A percentile compares a stretch with the other conserved stretches of the same genome.
These are phyloP conservation scores for Hetaerina titia DNA, from an alignment of 2,888 invertebrate species.

Conservation along the genomic window DNA sequence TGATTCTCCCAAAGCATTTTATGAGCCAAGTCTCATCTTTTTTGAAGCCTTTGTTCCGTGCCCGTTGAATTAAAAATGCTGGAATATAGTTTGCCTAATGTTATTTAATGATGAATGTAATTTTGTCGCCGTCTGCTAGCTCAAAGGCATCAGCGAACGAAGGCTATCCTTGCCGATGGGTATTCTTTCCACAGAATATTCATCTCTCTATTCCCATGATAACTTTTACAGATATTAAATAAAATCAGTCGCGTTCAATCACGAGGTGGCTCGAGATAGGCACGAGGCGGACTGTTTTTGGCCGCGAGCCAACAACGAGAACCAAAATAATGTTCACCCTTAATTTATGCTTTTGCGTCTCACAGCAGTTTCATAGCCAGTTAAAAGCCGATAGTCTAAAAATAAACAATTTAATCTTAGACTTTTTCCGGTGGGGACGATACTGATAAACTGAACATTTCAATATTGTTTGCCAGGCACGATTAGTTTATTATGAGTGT, in stretches of 20 bases:
- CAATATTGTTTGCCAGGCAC: not conserved
- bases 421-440: not conserved
- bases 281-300: slow-evolving; percentile 25
- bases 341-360: slow-evolving; percentile 49
- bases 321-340: slow-evolving; percentile 38
- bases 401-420: not conserved
- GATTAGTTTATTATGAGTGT: not conserved
- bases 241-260: not conserved
- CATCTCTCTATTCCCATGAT: too few relatives aligned
- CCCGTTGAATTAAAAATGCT: too few relatives aligned
- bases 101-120: too few relatives aligned
- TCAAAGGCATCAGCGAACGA: not conserved
- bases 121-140: too few relatives aligned
- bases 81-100: too few relatives aligned
- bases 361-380: not conserved
- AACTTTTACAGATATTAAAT: not conserved
- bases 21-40: too few relatives aligned
- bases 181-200: not conserved
- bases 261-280: too few relatives aligned
- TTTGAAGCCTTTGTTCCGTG: too few relatives aligned
- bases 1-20: too few relatives aligned
- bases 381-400: not conserved
- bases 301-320: not conserved
- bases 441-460: not conserved
- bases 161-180: not conserved